Conservation (phyloP, 2,797 vertebrate genomes). For the Leucoraja ocellata region DNA sequence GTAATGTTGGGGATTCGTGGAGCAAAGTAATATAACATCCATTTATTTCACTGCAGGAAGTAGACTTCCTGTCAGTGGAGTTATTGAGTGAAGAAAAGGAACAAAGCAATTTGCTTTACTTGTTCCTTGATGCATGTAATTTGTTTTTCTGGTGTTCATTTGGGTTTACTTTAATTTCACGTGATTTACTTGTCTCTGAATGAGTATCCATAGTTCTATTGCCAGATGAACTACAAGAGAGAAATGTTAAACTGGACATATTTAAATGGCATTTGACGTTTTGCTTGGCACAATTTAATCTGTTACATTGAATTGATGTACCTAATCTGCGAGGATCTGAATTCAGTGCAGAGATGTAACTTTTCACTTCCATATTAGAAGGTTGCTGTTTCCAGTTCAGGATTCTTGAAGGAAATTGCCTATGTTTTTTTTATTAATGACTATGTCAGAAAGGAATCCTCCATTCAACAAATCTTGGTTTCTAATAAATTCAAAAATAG, state of each 20-base stretch:
- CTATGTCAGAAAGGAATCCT: neutral
- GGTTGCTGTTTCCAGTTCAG: neutral
- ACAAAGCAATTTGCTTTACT: neutral
- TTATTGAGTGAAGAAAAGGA: neutral
- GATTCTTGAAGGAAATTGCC: neutral
- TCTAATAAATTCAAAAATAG: neutral
- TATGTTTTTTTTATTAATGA: neutral
- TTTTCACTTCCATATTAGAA: neutral
- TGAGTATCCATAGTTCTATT: neutral
- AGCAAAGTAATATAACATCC: conserved; percentile 18
- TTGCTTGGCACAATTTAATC: neutral
- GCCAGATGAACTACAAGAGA: neutral
- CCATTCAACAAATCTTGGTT: neutral
- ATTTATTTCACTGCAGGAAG: neutral
- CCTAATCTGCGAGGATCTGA: neutral
- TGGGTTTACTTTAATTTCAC: conserved; percentile 8
- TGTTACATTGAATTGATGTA: neutral
- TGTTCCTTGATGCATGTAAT: conserved; percentile 8
- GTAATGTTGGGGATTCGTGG: too few relatives aligned
- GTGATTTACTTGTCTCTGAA: neutral
- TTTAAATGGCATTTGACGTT: neutral
- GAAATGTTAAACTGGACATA: neutral
- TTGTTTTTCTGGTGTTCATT: neutral
- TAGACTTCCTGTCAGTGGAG: neutral
- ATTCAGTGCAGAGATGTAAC: neutral